Evolutionary conservation across 2,797 vertebrate species (phyloP).

Genomic region (Moxostoma hubbsi): DNA sequence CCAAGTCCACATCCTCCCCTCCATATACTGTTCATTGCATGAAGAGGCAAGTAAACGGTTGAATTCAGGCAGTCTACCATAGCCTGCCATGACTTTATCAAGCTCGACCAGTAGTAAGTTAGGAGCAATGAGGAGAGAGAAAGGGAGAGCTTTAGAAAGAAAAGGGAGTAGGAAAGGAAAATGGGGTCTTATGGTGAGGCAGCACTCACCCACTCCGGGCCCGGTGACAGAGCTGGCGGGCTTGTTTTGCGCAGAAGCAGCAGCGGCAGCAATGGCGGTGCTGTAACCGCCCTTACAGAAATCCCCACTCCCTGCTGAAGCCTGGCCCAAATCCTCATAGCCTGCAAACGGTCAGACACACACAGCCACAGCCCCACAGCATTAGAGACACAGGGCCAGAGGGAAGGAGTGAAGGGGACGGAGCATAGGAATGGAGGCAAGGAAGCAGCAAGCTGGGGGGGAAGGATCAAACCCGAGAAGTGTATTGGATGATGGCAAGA

Average conservation of each 20-base stretch:
- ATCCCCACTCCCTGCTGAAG: constrained; percentile 84
- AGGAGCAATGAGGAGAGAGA: constrained; percentile 61
- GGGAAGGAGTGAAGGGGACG: constrained; percentile 52
- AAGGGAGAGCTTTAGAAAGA: constrained; percentile 59
- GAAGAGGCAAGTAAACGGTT: not conserved
- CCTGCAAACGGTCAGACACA: constrained; percentile 88
- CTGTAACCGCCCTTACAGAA: constrained; percentile 88
- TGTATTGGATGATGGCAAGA: not conserved
- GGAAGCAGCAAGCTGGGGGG: constrained; percentile 67
- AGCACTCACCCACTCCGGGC: constrained; percentile 87
- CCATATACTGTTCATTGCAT: not conserved
- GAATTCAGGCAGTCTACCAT: constrained; percentile 55
- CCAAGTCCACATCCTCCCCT: no score
- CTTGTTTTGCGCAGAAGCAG: constrained; percentile 84
- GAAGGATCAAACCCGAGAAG: constrained; percentile 71
- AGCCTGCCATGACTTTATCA: constrained; percentile 41
- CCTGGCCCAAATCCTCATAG: constrained; percentile 90
- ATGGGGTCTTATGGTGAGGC: constrained; percentile 69
- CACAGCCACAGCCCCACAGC: constrained; percentile 78
- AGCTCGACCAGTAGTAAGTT: constrained; percentile 55
- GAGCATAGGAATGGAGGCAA: constrained; percentile 37
- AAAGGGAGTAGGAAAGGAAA: constrained; percentile 61
- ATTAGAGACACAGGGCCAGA: constrained; percentile 78
- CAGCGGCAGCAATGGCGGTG: constrained; percentile 75
- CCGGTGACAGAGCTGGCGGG: constrained; percentile 84